Percentiles rank a stretch among this genome's conserved stretches.
These are phyloP conservation scores for Nymphalis polychloros DNA, from an alignment of 2,888 invertebrate species.

Conservation along the genomic window DNA sequence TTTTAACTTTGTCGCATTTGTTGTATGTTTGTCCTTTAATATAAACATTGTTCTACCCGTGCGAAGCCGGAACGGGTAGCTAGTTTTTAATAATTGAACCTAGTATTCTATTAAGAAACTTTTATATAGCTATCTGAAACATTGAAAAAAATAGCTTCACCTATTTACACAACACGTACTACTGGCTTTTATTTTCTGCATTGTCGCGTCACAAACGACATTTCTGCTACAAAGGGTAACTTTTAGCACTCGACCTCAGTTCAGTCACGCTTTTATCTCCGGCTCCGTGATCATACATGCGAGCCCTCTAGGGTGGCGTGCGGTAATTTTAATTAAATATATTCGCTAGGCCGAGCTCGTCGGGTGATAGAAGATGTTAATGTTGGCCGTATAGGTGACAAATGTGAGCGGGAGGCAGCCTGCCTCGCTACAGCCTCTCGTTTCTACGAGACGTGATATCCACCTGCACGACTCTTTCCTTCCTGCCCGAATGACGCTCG, in stretches of 20 bases:
- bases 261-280: conserved; percentile 28
- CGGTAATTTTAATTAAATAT: conserved; percentile 79
- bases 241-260: conserved; percentile 25
- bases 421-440: conserved; percentile 31
- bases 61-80: too few relatives aligned
- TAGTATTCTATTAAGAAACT: too few relatives aligned
- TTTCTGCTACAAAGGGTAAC: conserved; percentile 15
- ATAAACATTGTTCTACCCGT: too few relatives aligned
- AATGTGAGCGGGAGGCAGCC: conserved; percentile 56
- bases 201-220: conserved; percentile 8
- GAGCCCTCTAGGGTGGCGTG: conserved; percentile 60
- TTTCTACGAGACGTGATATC: conserved; percentile 56
- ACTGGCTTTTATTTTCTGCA: neutral
- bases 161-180: neutral
- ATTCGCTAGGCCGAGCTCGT: conserved; percentile 66
- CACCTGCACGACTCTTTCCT: conserved; percentile 64
- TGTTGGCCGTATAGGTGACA: conserved; percentile 71
- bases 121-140: neutral
- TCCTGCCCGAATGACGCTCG: conserved; percentile 52
- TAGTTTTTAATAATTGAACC: neutral
- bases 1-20: too few relatives aligned
- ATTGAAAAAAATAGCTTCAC: neutral
- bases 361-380: conserved; percentile 59
- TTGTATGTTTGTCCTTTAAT: too few relatives aligned
- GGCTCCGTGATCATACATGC: conserved; percentile 56